phyloP scores from a whole-genome alignment of 1,140 invertebrate species.

The Trichogramma pretiosum region DNA sequence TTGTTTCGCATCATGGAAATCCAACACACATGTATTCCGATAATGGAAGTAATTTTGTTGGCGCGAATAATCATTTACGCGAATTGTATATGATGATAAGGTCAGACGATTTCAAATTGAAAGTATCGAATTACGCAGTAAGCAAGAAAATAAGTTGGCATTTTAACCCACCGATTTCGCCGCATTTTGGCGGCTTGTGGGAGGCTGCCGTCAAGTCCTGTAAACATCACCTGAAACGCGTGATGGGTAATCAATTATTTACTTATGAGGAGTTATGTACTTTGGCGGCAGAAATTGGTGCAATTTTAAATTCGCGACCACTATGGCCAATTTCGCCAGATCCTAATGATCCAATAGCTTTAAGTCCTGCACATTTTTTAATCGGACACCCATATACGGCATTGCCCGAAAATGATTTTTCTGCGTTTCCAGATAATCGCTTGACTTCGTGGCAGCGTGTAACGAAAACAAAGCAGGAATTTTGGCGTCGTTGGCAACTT shows the following conservation, averaged over 20 bases:
- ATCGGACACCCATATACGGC: slow-evolving; percentile 19
- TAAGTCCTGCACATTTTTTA: slow-evolving; percentile 23
- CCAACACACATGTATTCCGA: too few relatives aligned
- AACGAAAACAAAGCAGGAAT: slow-evolving; percentile 8
- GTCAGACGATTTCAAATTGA: slow-evolving; percentile 20
- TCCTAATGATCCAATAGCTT: slow-evolving; percentile 7
- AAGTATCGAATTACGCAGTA: slow-evolving; percentile 27
- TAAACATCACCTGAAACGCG: too few relatives aligned
- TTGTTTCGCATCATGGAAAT: too few relatives aligned
- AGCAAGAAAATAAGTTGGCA: slow-evolving; percentile 9
- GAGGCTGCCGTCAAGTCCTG: slow-evolving; percentile 24
- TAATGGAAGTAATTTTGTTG: too few relatives aligned
- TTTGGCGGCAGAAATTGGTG: slow-evolving; percentile 13
- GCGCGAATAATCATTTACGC: too few relatives aligned
- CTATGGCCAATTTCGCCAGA: not conserved
- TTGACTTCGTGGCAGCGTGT: slow-evolving; percentile 17
- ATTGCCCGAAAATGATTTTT: slow-evolving; percentile 17
- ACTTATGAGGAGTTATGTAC: slow-evolving; percentile 13
- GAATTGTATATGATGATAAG: too few relatives aligned
- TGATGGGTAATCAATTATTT: slow-evolving; percentile 14
- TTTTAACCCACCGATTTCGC: slow-evolving; percentile 9
- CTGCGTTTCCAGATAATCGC: slow-evolving; percentile 8
- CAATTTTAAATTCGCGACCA: too few relatives aligned
- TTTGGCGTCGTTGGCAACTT: slow-evolving; percentile 18
- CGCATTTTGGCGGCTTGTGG: slow-evolving; percentile 12